These are phyloP conservation scores for Pandemis cinnamomeana DNA, from an alignment of 2,888 invertebrate species.

Conservation along the genomic window DNA sequence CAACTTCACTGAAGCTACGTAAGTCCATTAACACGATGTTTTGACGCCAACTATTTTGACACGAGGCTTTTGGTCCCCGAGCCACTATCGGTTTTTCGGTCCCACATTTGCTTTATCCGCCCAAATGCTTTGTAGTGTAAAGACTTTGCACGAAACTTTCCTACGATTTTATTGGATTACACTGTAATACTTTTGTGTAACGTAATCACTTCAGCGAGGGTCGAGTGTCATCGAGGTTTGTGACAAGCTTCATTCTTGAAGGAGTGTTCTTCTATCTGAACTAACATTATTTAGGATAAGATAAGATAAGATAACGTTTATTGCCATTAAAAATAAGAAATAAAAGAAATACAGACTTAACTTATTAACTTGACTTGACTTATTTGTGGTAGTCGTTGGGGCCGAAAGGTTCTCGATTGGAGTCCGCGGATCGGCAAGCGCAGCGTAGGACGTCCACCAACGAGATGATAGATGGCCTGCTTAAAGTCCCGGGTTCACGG, in stretches of 20 bases:
- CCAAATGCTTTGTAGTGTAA: constrained; percentile 61
- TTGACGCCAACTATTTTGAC: constrained; percentile 68
- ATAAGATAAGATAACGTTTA: too few relatives aligned
- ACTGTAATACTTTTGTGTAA: constrained; percentile 45
- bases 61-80: constrained; percentile 54
- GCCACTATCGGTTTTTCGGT: constrained; percentile 52
- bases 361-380: too few relatives aligned
- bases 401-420: too few relatives aligned
- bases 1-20: constrained; percentile 60
- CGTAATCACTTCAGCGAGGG: constrained; percentile 41
- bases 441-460: too few relatives aligned
- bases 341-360: too few relatives aligned
- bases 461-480: too few relatives aligned
- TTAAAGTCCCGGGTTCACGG: too few relatives aligned
- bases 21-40: constrained; percentile 73
- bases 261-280: constrained; percentile 17
- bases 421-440: too few relatives aligned
- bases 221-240: constrained; percentile 39
- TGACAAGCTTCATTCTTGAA: constrained; percentile 21
- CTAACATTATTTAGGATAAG: constrained; percentile 16
- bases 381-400: not conserved
- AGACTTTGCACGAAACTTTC: constrained; percentile 57
- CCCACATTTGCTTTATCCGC: constrained; percentile 55
- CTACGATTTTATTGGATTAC: constrained; percentile 58
- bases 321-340: too few relatives aligned